Evolutionary conservation across 2,888 invertebrate genomes (phyloP).

Genomic region (Phyllotreta striolata): DNA sequence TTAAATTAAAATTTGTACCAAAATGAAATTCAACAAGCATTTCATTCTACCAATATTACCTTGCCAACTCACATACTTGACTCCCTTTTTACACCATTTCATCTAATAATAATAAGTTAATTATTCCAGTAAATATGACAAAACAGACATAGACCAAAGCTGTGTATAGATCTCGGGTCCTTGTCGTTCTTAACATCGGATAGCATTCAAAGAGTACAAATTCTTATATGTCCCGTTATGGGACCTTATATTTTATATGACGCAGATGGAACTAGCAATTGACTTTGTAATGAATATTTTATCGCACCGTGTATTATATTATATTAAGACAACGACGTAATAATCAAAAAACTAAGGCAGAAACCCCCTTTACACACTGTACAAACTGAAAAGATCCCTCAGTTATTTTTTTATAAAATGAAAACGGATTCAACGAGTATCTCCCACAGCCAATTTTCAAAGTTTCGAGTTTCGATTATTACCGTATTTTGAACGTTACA

Average conservation of each 20-base stretch:
- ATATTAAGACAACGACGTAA: slow-evolving; percentile 28
- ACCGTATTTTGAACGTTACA: too few species aligned
- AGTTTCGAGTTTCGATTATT: too few species aligned
- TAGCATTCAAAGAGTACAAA: slow-evolving; percentile 74
- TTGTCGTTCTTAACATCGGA: slow-evolving; percentile 53
- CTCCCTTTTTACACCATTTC: too few species aligned
- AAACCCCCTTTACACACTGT: slow-evolving; percentile 7
- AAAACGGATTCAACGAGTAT: background rate
- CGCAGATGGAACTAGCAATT: slow-evolving; percentile 46
- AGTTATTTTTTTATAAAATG: slow-evolving; percentile 7
- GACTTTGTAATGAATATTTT: slow-evolving; percentile 32
- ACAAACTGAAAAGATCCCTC: slow-evolving; percentile 1
- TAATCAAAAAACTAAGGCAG: slow-evolving; percentile 34
- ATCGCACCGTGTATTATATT: slow-evolving; percentile 11
- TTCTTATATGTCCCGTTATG: slow-evolving; percentile 64
- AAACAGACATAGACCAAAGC: slow-evolving; percentile 12
- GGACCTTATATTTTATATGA: slow-evolving; percentile 53
- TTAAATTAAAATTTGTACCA: too few species aligned
- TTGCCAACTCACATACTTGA: too few species aligned
- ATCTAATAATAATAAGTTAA: too few species aligned
- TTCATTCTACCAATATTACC: too few species aligned
- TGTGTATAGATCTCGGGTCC: slow-evolving; percentile 51
- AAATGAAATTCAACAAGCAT: too few species aligned
- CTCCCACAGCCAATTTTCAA: too few species aligned
- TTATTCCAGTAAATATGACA: background rate